Base-by-base conservation (phyloP, 1,140 invertebrate genomes). In the Anastatus disparis region DNA sequence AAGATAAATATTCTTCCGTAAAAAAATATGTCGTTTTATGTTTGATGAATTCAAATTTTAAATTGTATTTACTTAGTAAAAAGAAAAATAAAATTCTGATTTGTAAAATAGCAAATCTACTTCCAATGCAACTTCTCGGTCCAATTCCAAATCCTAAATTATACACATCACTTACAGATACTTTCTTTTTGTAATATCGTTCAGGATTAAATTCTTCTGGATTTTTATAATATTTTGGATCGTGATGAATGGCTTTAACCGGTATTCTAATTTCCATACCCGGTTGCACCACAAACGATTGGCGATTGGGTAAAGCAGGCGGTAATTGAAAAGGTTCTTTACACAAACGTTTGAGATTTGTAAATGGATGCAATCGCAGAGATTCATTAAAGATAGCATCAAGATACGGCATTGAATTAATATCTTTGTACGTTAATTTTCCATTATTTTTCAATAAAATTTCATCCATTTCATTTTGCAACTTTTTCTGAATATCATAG, bases 401-500 rank as follows among this genome's bases (percentile, higher is more conserved):
- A 71, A 87, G 64, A 69, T 87, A 88, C 61, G 82, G 80, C 83
- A 88, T 85, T 48, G 76, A 74, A 35, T 79, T 77, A 0, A 88
- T 74, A 10, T 77, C 75, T 15, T 87, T 83, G 58, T 87, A 86
- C 0, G 75, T 83, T 0, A 87, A 58, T 15, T 79, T 68, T 7
- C 78, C 81, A 40, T 77, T 58, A 42, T 73, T 46, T 38, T 73
- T 42, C 13, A 75, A 42, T 7, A 76, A 20, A 10, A 81, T 68
- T 27, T 79, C 72, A 20, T 85, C 77, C 9, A 92, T 85, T 82
- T 92, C 90, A 62, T 88, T 79, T 55, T 82, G 83, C 3, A 92
- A 74, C 74, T 82, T 86, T n/a, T 87, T 77, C 75, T 92, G 91
- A 20, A 89, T 78, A 35, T 90, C 88, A 22, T 86, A 86, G 81